phyloP scores from a whole-genome alignment of 2,113 vertebrate genomes.

The Cyphomyrus plagiostoma region DNA sequence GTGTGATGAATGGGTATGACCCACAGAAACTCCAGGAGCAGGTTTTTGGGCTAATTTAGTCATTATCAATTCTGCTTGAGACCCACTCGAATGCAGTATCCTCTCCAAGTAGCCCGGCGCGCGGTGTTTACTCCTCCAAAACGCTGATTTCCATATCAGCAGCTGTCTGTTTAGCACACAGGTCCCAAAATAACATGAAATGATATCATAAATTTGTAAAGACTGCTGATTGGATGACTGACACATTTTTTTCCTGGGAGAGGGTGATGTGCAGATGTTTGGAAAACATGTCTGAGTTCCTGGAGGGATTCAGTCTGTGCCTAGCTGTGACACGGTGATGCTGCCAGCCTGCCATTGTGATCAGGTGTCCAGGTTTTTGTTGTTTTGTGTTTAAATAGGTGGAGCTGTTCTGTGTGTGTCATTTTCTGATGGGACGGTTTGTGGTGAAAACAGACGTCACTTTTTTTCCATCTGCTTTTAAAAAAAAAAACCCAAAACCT shows the following conservation, averaged over 20 bases:
- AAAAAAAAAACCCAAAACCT: not conserved
- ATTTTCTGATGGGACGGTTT: not conserved
- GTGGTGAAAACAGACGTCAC: not conserved
- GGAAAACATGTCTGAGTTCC: not conserved
- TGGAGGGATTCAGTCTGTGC: not conserved
- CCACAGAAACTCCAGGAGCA: not conserved
- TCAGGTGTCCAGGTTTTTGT: not conserved
- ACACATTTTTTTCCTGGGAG: not conserved
- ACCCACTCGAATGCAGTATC: not conserved
- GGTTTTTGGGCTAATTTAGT: not conserved
- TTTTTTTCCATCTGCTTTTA: not conserved
- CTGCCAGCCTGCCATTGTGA: not conserved
- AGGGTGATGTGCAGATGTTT: not conserved
- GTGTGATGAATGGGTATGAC: not conserved
- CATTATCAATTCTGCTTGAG: not conserved
- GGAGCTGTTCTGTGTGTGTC: not conserved
- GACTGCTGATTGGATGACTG: not conserved
- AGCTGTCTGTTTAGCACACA: not conserved
- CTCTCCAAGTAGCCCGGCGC: not conserved
- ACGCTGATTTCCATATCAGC: not conserved
- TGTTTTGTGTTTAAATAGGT: not conserved
- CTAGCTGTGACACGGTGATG: not conserved
- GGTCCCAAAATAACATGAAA: not conserved
- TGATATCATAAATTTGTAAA: not conserved
- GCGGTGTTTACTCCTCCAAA: not conserved